Evolutionary conservation across 2,797 vertebrate species (phyloP), one percentile per base, ranked within the genome.

Genomic region (Hoplostethus mediterraneus): DNA sequence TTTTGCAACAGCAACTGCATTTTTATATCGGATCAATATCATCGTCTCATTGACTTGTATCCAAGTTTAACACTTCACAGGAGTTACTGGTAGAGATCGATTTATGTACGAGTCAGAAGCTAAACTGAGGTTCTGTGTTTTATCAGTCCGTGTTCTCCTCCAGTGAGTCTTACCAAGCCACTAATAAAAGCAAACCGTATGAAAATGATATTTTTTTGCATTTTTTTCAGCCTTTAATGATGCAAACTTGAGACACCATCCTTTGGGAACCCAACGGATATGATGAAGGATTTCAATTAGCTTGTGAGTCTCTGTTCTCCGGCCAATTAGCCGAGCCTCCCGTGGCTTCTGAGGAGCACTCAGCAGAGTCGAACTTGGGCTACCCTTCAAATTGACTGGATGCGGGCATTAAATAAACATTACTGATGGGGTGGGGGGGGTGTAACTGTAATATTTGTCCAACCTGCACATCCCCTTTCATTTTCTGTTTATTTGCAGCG

Each of bases 311-410:
- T 87, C 54, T 82, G 71, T 89, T 90, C 84, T 88, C 67, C 48
- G 77, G 71, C 84, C 90, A 92, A 92, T 92, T 90, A 92, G 69
- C 52, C 54, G 1, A 65, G 60, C 73, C 80, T 82, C 88, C 82
- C 71, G 85, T 85, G 71, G 82, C 53, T 80, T 75, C 45, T 54
- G 71, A 71, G 73, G 63, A 86, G 65, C 75, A 63, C 68, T 80
- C 64, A 79, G 77, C 72, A 75, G 68, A 79, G 79, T 83, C 86
- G 77, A 70, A 25, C 21, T 14, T 58, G 67, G 49, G 58, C 54
- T 77, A 73, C 80, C 80, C 85, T 82, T 79, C 73, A 79, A 33
- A 83, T 6, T 80, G 56, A 61, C 70, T 69, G 65, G 59, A 78
- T 65, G 66, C 52, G 74, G 10, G 48, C 63, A 17, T 83, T 66